phyloP scores from a whole-genome alignment of 2,113 vertebrate species.

The Nothocercus julius region DNA sequence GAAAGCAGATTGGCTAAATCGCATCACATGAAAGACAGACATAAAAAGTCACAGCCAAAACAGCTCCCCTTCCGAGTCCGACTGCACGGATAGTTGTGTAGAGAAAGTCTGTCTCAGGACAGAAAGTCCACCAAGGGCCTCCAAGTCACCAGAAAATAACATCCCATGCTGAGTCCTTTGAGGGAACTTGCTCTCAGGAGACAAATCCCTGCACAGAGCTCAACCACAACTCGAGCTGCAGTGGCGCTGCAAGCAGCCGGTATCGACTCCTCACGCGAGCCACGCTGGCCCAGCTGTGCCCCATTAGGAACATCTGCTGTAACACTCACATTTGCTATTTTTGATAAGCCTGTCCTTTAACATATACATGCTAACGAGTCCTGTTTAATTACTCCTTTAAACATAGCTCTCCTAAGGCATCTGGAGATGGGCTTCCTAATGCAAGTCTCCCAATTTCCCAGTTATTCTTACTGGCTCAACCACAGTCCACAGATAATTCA shows the following conservation, averaged over 20 bases:
- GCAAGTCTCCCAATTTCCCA: neutral
- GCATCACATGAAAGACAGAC: neutral
- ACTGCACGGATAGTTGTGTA: neutral
- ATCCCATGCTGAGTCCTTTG: accelerated
- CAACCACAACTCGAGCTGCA: neutral
- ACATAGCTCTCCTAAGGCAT: neutral
- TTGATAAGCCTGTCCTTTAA: neutral
- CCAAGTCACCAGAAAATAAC: neutral
- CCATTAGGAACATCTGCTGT: neutral
- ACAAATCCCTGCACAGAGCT: neutral
- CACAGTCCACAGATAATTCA: neutral
- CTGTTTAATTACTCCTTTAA: neutral
- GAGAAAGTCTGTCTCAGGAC: accelerated
- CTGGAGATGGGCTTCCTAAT: neutral
- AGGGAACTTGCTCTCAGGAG: neutral
- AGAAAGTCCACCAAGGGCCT: accelerated
- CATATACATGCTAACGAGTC: neutral
- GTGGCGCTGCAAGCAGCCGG: neutral
- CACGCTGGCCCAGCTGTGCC: neutral
- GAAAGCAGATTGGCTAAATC: neutral
- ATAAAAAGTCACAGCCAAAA: neutral
- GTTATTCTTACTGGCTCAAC: neutral
- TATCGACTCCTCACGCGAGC: neutral
- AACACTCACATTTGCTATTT: neutral
- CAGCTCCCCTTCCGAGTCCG: neutral